Percentiles rank a stretch among this genome's conserved stretches.
Conservation (phyloP, 2,888 invertebrate species). For the Frankliniella fusca region DNA sequence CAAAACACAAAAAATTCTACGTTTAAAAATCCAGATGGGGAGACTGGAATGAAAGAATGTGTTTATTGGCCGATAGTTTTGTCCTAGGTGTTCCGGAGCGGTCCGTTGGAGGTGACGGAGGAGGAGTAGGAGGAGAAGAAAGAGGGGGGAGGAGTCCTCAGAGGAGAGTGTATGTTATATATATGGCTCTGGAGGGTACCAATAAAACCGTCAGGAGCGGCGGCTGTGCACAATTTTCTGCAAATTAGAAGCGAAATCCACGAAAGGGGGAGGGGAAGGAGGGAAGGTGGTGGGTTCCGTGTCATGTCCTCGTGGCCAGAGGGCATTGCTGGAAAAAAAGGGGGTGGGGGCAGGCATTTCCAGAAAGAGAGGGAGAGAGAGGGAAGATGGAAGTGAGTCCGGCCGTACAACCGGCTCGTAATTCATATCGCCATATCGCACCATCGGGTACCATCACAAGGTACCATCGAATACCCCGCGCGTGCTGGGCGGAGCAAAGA, state of each 20-base stretch:
- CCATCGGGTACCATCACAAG: background rate
- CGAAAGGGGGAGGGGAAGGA: background rate
- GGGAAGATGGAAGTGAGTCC: too few relatives aligned
- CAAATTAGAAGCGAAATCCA: constrained; percentile 13
- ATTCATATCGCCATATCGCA: background rate
- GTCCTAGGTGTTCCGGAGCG: background rate
- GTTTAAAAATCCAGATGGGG: too few relatives aligned
- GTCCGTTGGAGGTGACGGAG: background rate
- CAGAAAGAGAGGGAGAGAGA: too few relatives aligned
- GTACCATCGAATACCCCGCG: background rate
- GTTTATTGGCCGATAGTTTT: too few relatives aligned
- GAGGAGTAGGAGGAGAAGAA: background rate
- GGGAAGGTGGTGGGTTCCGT: background rate
- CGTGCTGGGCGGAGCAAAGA: background rate
- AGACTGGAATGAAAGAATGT: too few relatives aligned
- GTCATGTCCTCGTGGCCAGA: too few relatives aligned
- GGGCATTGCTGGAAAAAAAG: too few relatives aligned
- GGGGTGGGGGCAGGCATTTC: too few relatives aligned
- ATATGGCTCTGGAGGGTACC: background rate
- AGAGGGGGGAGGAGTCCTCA: background rate
- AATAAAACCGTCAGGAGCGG: background rate
- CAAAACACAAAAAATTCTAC: too few relatives aligned
- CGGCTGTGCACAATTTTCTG: constrained; percentile 15
- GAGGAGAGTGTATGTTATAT: too few relatives aligned
- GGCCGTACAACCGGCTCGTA: background rate